Conservation (phyloP, 2,113 vertebrate species). For the Indri indri region DNA sequence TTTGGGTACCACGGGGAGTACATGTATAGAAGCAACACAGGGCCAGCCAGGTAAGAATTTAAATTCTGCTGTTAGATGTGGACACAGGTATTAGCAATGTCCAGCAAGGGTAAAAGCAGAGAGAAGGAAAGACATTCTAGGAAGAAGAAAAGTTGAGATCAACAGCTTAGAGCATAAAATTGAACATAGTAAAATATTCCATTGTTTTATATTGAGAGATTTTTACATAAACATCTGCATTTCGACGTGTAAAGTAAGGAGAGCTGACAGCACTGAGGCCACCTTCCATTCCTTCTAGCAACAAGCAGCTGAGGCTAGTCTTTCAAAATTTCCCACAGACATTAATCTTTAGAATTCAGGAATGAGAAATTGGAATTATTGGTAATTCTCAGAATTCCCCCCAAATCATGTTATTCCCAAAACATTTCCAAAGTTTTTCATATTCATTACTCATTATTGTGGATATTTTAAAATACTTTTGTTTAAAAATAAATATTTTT, state of each 20-base stretch:
- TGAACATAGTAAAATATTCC: background rate
- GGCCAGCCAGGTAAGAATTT: background rate
- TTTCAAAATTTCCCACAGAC: background rate
- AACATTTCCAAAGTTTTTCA: background rate
- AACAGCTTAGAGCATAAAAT: background rate
- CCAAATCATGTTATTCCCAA: background rate
- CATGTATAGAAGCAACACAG: background rate
- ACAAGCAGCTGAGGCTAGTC: background rate
- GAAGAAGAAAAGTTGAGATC: background rate
- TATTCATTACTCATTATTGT: background rate
- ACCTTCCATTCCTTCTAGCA: background rate
- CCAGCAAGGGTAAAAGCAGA: background rate
- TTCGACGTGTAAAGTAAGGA: background rate
- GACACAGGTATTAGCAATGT: background rate
- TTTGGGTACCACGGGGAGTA: background rate
- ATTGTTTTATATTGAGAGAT: background rate
- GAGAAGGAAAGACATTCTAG: background rate
- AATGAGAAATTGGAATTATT: background rate
- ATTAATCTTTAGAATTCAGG: background rate
- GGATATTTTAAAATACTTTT: background rate
- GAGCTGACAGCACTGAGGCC: background rate
- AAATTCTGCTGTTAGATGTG: background rate
- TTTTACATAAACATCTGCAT: background rate
- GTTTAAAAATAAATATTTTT: background rate
- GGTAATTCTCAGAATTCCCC: background rate